A percentile compares a stretch with the other conserved stretches of the same genome.
These are phyloP conservation scores for Mobula birostris DNA, from an alignment of 2,113 vertebrate genomes.

Conservation along the genomic window DNA sequence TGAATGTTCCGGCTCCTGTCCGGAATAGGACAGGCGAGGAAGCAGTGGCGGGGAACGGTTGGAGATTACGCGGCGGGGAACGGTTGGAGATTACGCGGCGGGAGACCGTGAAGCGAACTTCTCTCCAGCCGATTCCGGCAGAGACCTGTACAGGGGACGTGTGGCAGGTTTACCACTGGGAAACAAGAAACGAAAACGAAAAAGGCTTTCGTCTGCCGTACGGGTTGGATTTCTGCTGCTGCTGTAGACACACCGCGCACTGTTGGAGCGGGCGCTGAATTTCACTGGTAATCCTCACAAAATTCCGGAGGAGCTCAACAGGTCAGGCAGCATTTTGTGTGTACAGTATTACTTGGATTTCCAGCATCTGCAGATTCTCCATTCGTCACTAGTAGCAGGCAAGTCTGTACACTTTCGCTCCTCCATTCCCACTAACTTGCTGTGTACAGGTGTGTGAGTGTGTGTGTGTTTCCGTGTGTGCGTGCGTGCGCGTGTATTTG, in stretches of 20 bases:
- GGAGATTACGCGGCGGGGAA: too few relatives aligned
- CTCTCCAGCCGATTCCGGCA: not conserved
- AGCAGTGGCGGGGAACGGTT: too few relatives aligned
- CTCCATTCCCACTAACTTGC: not conserved
- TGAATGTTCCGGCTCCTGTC: too few relatives aligned
- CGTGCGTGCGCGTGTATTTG: too few relatives aligned
- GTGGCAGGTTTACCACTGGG: too few relatives aligned
- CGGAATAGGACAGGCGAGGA: too few relatives aligned
- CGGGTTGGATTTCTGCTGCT: not conserved
- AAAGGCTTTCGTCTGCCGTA: not conserved
- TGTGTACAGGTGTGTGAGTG: not conserved
- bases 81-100: too few relatives aligned
- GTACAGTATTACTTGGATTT: too few relatives aligned
- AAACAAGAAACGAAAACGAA: not conserved
- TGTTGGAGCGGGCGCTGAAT: not conserved
- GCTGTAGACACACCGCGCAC: not conserved
- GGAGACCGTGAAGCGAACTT: not conserved
- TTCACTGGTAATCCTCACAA: not conserved
- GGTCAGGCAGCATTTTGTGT: too few relatives aligned
- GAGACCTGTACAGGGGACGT: not conserved
- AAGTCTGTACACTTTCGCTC: not conserved
- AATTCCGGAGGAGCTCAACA: too few relatives aligned
- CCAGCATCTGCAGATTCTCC: too few relatives aligned
- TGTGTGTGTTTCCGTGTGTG: not conserved
- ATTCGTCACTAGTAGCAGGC: too few relatives aligned